These are phyloP conservation scores for Ascidia mentula DNA, from an alignment of 23 tunicate genomes.

Conservation along the genomic window DNA sequence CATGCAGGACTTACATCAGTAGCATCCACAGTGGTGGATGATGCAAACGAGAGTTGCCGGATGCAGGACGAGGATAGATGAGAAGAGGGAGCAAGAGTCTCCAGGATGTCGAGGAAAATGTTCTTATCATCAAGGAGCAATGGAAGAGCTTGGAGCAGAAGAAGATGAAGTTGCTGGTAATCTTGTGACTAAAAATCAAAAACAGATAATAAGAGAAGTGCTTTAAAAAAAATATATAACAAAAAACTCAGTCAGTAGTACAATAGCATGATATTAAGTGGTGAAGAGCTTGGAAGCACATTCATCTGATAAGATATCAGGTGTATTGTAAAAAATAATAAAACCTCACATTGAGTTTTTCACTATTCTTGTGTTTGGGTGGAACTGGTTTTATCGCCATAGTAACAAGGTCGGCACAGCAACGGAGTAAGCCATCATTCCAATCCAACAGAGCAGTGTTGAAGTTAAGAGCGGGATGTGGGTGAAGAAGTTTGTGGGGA, in stretches of 20 bases:
- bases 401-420: constrained; percentile 10
- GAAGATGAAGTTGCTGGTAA: constrained; percentile 1
- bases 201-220: too few species aligned
- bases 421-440: constrained; percentile 12
- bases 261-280: too few species aligned
- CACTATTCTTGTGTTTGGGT: neutral
- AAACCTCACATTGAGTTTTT: neutral
- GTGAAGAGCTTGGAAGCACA: too few species aligned
- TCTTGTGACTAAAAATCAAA: neutral
- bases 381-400: neutral
- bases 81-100: neutral
- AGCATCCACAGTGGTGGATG: neutral
- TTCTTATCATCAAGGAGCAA: constrained; percentile 32
- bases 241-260: too few species aligned
- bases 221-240: too few species aligned
- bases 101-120: constrained; percentile 7
- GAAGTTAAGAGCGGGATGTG: neutral
- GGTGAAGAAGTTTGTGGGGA: constrained; percentile 19
- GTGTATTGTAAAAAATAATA: neutral
- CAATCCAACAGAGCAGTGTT: constrained; percentile 21
- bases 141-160: constrained; percentile 39
- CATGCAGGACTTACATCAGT: neutral
- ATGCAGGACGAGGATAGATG: neutral
- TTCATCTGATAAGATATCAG: too few species aligned
- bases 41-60: neutral